Evolutionary conservation across 2,113 vertebrate species (phyloP).

Genomic region (Heterocephalus glaber): DNA sequence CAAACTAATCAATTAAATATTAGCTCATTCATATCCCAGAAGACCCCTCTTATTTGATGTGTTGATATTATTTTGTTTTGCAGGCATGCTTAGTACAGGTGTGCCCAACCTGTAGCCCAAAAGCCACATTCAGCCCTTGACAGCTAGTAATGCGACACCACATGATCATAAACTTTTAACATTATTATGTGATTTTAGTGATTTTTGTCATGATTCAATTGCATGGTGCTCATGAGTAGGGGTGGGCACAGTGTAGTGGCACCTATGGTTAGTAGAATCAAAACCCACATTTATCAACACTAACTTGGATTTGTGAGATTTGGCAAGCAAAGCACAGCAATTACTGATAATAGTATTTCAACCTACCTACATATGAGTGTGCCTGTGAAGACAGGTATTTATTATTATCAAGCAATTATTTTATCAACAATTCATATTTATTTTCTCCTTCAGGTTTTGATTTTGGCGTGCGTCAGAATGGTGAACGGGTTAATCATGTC

Average conservation of each 20-base stretch:
- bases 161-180: neutral
- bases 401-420: neutral
- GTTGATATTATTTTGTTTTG: neutral
- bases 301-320: neutral
- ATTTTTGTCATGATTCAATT: neutral
- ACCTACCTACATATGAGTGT: neutral
- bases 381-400: neutral
- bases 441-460: constrained; percentile 91
- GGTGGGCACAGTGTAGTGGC: neutral
- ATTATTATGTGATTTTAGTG: neutral
- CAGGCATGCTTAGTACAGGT: neutral
- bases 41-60: neutral
- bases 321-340: neutral
- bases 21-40: neutral
- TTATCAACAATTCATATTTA: neutral
- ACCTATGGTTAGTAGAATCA: neutral
- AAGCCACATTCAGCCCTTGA: neutral
- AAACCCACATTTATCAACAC: neutral
- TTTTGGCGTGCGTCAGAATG: constrained; percentile 97
- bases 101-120: neutral
- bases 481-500: constrained; percentile 97
- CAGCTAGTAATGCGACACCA: neutral
- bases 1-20: neutral
- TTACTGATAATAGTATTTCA: neutral
- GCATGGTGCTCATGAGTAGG: neutral